Conservation (phyloP, 2,888 invertebrate genomes). For the Lathronympha strigana region DNA sequence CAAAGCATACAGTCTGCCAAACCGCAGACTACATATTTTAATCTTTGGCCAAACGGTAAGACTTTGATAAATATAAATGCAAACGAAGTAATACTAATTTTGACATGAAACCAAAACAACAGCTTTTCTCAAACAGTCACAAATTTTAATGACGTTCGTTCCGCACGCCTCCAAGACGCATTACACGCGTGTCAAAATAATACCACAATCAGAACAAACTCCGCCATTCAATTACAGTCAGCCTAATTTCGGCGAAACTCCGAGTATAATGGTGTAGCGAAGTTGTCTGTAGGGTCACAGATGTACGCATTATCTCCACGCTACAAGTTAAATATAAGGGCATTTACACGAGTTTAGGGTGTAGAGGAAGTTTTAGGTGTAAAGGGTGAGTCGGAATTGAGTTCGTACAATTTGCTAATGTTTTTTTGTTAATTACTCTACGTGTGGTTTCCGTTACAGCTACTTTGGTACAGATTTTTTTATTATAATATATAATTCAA, state of each 20-base stretch:
- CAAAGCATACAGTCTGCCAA: neutral
- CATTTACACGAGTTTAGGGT: conserved; percentile 26
- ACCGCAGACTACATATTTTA: neutral
- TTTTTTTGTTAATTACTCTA: too few relatives aligned
- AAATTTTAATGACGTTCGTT: conserved; percentile 14
- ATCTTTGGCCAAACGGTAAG: neutral
- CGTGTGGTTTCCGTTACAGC: too few relatives aligned
- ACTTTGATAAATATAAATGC: neutral
- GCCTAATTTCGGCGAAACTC: conserved; percentile 31
- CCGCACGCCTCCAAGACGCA: conserved; percentile 15
- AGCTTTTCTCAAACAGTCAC: conserved; percentile 11
- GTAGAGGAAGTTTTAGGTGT: conserved; percentile 1
- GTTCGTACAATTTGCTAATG: too few relatives aligned
- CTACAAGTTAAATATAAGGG: conserved; percentile 52
- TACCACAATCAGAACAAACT: conserved; percentile 34
- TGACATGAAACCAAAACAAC: neutral
- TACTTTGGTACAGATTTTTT: too few relatives aligned
- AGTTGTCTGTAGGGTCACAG: conserved; percentile 55
- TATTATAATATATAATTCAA: too few relatives aligned
- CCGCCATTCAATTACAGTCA: conserved; percentile 28
- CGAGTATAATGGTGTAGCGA: conserved; percentile 41
- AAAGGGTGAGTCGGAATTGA: neutral
- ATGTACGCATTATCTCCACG: conserved; percentile 64
- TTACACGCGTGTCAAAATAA: conserved; percentile 33
- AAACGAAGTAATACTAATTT: neutral